Evolutionary conservation across 1,140 invertebrate species (phyloP), one percentile per base, ranked within the genome.

Genomic region (Drosophila setifemur): DNA sequence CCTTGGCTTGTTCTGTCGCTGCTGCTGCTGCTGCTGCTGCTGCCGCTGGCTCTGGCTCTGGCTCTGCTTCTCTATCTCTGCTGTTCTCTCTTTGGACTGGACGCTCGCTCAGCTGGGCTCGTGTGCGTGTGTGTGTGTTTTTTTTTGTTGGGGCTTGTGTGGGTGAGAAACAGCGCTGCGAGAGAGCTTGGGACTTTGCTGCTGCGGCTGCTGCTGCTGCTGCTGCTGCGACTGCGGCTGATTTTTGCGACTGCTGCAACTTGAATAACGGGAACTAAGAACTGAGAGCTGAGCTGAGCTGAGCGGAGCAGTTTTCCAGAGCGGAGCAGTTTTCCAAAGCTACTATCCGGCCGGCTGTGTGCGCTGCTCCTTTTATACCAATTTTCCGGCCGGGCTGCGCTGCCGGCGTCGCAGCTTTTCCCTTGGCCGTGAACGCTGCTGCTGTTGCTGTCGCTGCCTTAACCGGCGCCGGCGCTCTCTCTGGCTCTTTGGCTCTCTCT

Each of bases 391-490:
- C 18, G 16, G 54, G 72, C 77, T 47, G 72, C 67, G 77, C 77
- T 48, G 64, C 35, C 23, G 44, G 26, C 61, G 63, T 63, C 54
- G 69, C 66, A 40, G 68, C 52, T 85, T 85, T 86, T 85, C 78
- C 81, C 79, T 85, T 85, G 79, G 71, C 79, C 70, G 79, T 83
- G 79, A 83, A 85, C 76, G n/a, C n/a, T n/a, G n/a, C n/a, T n/a
- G n/a, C n/a, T n/a, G n/a, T n/a, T n/a, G n/a, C n/a, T n/a, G n/a
- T n/a, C 40, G 49, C 19, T 6, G 39, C n/a, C 31, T 1, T 6
- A 4, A n/a, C n/a, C 8, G 11, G 29, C 61, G 39, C 67, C 43
- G 28, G 19, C 28, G 43, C 21, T 9, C 11, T 14, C 21, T 26
- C 45, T 44, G 23, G 14, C 33, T 39, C 18, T 25, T 12, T 8